Base-by-base conservation (phyloP, 2,888 invertebrate genomes). In the Hesperia comma region DNA sequence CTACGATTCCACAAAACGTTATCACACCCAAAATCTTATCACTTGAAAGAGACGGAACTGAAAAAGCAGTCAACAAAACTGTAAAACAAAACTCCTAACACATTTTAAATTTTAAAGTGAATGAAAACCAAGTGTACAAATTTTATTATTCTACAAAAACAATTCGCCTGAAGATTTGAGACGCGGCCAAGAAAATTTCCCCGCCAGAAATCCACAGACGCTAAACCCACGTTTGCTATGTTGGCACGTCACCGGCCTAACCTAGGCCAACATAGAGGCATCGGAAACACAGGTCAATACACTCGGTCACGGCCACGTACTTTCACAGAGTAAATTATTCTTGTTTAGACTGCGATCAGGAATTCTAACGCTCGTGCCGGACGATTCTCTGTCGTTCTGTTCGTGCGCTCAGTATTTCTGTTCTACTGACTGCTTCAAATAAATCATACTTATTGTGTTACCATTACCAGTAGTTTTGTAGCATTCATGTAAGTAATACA, bases 221-320 rank as follows among this genome's bases (percentile, higher is more conserved):
- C 46, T 21, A 53, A 55, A 55, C 54, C 49, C 51, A 41, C 53
- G 53, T 51, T 53, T 10, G 53, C 58, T 58, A 53, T 43, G 58
- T 57, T 63, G 63, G 51, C 64, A 86, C 87, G 87, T 88, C 86
- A 85, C 70, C 75, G 75, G 79, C 85, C 84, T 88, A 90, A 90
- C 91, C 91, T 91, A 90, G 91, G 87, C 88, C 86, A 90, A 88
- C 86, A 79, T 84, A 84, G 85, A 77, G 72, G 76, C 82, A 81
- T 84, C 84, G 85, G 85, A 81, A 79, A 76, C 84, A 77, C 79
- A 82, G 90, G 88, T 90, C 90, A 87, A 82, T 88, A 88, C 88
- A 79, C 90, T 85, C 88, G 88, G 90, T 89, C 90, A 90, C 76
- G 90, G 89, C 83, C 88, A 81, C 79, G 81, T 82, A 87, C 90